A percentile compares a stretch with the other conserved stretches of the same genome.
Evolutionary conservation across 2,797 vertebrate genomes (phyloP).

Genomic region (Enteromius treurensis): DNA sequence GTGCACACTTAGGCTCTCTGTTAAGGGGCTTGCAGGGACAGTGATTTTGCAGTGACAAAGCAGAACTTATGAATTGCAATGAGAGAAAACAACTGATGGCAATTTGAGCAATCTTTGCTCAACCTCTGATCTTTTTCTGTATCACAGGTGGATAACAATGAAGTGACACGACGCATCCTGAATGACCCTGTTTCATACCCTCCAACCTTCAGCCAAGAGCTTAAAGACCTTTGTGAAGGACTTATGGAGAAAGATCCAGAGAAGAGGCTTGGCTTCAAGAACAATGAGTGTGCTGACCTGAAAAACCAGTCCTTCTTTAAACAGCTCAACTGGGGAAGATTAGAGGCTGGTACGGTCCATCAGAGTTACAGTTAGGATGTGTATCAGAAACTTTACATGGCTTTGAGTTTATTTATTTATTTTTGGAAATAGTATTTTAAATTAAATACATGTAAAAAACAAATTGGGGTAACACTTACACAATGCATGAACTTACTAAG

Average conservation of each 20-base stretch:
- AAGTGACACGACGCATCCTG: conserved; percentile 74
- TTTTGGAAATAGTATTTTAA: background rate
- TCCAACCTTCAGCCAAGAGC: conserved; percentile 70
- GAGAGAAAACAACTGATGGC: background rate
- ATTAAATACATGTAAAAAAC: background rate
- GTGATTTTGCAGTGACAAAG: background rate
- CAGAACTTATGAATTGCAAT: background rate
- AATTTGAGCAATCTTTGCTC: background rate
- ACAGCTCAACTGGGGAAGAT: conserved; percentile 77
- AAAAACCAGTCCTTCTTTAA: conserved; percentile 77
- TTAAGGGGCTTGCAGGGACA: background rate
- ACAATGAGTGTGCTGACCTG: conserved; percentile 72
- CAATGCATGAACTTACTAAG: background rate
- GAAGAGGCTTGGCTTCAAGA: conserved; percentile 76
- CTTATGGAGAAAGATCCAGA: conserved; percentile 76
- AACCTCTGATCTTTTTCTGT: background rate
- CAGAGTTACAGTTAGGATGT: background rate
- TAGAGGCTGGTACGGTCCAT: conserved; percentile 75
- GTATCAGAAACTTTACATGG: background rate
- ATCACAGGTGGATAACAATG: conserved; percentile 74
- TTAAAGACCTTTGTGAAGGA: conserved; percentile 75
- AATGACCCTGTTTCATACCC: conserved; percentile 70
- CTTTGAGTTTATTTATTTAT: background rate
- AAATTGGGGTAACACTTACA: background rate
- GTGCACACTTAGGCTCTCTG: background rate